Percentiles rank a stretch among this genome's conserved stretches.
phyloP scores from a whole-genome alignment of 2,113 vertebrate genomes.

The Tonatia bakeri region DNA sequence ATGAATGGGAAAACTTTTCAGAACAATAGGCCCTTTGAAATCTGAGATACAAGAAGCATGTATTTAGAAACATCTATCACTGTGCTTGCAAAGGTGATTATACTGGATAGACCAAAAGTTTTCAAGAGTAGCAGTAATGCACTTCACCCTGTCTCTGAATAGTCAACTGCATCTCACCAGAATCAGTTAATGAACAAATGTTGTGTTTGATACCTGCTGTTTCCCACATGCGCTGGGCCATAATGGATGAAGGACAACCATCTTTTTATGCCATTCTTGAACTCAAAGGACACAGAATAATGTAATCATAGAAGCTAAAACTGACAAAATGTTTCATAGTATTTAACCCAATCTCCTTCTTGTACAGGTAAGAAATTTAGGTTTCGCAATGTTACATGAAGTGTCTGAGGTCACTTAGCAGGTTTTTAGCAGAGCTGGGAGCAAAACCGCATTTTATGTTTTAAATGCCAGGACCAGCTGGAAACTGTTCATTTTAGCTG shows the following conservation, averaged over 20 bases:
- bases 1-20: background rate
- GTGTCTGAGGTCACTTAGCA: background rate
- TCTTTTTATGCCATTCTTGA: background rate
- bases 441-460: background rate
- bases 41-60: background rate
- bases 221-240: background rate
- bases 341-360: background rate
- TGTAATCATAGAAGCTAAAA: background rate
- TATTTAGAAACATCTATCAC: background rate
- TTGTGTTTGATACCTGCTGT: background rate
- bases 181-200: background rate
- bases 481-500: conserved; percentile 3
- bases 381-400: background rate
- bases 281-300: background rate
- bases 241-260: background rate
- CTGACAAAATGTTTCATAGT: background rate
- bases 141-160: background rate
- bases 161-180: background rate
- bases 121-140: background rate
- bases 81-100: background rate
- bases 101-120: background rate
- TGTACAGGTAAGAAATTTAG: background rate
- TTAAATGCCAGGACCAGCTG: background rate
- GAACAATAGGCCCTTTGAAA: background rate
- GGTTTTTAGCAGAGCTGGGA: background rate